Evolutionary conservation across 2,888 invertebrate genomes (phyloP).

Genomic region (Tetropium fuscum): DNA sequence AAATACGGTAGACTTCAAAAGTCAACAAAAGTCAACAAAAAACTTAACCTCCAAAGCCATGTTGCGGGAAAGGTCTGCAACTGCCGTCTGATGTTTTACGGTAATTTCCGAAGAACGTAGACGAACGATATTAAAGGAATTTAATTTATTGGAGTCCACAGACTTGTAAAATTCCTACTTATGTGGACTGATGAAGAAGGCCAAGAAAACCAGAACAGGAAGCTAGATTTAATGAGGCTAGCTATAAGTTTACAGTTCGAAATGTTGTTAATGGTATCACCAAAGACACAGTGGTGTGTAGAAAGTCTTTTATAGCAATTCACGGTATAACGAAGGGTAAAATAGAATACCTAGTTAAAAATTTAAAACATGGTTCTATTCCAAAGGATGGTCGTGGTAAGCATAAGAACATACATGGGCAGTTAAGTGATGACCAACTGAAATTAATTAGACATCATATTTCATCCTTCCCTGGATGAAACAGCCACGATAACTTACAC

Average conservation of each 20-base stretch:
- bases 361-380: conserved; percentile 13
- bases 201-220: conserved; percentile 23
- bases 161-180: conserved; percentile 13
- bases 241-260: conserved; percentile 11
- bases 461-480: conserved; percentile 9
- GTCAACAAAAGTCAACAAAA: conserved; percentile 9
- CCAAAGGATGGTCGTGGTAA: conserved; percentile 21
- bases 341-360: conserved; percentile 9
- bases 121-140: conserved; percentile 1
- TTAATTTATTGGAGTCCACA: conserved; percentile 2
- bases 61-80: not conserved
- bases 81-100: conserved; percentile 3
- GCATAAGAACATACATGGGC: conserved; percentile 9
- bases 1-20: conserved; percentile 17
- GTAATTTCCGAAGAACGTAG: conserved; percentile 5
- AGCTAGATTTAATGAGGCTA: conserved; percentile 13
- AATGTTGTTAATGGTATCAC: conserved; percentile 17
- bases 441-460: conserved; percentile 18
- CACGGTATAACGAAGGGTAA: conserved; percentile 27
- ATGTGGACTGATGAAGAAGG: conserved; percentile 18
- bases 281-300: conserved; percentile 9
- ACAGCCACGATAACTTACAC: conserved; percentile 6
- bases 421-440: conserved; percentile 8
- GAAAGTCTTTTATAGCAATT: conserved; percentile 15
- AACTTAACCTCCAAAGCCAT: conserved; percentile 16